Evolutionary conservation across 2,113 vertebrate species (phyloP).

Genomic region (Ia io): DNA sequence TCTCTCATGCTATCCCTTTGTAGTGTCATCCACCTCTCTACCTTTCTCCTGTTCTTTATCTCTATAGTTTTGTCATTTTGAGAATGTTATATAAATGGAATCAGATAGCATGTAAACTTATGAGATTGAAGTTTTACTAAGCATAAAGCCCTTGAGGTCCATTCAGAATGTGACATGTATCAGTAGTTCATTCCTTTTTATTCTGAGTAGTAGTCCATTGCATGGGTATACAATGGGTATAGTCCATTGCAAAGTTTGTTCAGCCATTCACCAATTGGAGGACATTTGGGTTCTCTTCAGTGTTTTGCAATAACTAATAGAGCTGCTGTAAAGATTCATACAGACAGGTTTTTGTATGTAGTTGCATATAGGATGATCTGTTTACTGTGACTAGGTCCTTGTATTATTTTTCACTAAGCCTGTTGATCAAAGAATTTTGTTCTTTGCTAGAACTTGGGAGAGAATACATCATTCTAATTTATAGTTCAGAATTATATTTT

Average conservation of each 20-base stretch:
- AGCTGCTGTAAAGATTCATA: background rate
- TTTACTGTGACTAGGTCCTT: background rate
- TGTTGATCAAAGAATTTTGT: background rate
- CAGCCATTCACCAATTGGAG: background rate
- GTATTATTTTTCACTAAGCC: background rate
- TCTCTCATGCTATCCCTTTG: background rate
- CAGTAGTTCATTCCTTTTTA: background rate
- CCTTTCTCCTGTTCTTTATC: background rate
- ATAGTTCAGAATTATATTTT: background rate
- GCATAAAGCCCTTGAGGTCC: background rate
- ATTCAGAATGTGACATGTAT: background rate
- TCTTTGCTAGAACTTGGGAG: background rate
- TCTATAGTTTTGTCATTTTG: slow-evolving; percentile 14
- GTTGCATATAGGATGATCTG: background rate
- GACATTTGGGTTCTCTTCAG: background rate
- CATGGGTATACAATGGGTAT: background rate
- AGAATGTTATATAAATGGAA: background rate
- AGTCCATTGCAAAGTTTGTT: slow-evolving; percentile 1
- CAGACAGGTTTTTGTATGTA: background rate
- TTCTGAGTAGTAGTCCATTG: background rate
- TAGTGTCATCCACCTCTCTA: background rate
- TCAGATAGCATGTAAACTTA: background rate
- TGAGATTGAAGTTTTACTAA: background rate
- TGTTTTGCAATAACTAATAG: background rate
- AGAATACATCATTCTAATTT: background rate